A percentile compares a stretch with the other conserved stretches of the same genome.
These are phyloP conservation scores for Agrochola macilenta DNA, from an alignment of 2,888 invertebrate genomes.

Conservation along the genomic window DNA sequence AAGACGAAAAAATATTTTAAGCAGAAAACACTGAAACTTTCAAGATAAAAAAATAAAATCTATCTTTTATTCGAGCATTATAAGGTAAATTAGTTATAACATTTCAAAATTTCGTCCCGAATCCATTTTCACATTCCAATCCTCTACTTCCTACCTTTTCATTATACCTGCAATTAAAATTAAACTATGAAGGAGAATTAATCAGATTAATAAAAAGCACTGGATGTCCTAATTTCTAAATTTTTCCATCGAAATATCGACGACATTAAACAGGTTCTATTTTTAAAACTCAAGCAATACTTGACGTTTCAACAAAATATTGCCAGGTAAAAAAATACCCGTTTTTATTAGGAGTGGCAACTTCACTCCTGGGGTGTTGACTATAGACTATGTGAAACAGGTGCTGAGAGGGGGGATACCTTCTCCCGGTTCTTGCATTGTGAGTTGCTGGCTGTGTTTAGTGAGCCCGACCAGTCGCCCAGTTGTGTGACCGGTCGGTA, in stretches of 20 bases:
- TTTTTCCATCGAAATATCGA: conserved; percentile 14
- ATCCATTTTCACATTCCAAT: conserved; percentile 10
- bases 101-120: conserved; percentile 19
- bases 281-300: conserved; percentile 30
- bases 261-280: conserved; percentile 13
- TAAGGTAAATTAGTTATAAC: background rate
- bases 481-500: conserved; percentile 95
- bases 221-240: conserved; percentile 35
- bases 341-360: conserved; percentile 31
- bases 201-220: conserved; percentile 50
- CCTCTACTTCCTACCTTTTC: background rate
- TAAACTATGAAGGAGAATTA: conserved; percentile 3
- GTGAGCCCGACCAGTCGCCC: conserved; percentile 95
- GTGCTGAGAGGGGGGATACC: conserved; percentile 77
- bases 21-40: background rate
- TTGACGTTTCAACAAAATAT: conserved; percentile 23
- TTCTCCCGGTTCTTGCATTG: conserved; percentile 76
- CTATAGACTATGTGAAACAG: conserved; percentile 76
- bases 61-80: conserved; percentile 29
- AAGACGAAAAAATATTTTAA: background rate
- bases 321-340: conserved; percentile 31
- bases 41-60: background rate
- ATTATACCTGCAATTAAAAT: conserved; percentile 26
- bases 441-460: conserved; percentile 76
- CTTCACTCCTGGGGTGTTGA: conserved; percentile 61